Evolutionary conservation across 92 coral and sea anemone species (phyloP).

Genomic region (Pocillopora grandis): DNA sequence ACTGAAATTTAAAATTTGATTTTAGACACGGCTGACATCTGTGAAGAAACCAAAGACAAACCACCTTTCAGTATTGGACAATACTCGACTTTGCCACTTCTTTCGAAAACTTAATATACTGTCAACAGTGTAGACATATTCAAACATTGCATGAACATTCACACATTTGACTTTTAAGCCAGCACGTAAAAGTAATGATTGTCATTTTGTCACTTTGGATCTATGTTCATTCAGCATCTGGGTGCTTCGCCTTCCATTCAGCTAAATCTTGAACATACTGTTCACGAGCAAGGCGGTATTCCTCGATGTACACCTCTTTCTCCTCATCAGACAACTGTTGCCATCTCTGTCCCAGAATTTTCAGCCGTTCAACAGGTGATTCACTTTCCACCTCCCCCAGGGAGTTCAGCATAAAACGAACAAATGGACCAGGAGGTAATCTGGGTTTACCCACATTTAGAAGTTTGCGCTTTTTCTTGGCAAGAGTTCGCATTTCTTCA

Average conservation of each 20-base stretch:
- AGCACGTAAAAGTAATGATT: too few species aligned
- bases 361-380: conserved; percentile 7
- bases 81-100: too few species aligned
- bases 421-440: conserved; percentile 57
- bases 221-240: conserved; percentile 7
- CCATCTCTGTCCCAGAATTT: conserved; percentile 30
- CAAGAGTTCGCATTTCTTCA: conserved; percentile 52
- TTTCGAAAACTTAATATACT: too few species aligned
- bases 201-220: too few species aligned
- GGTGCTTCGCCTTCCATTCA: conserved; percentile 70
- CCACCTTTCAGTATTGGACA: too few species aligned
- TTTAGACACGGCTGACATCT: too few species aligned
- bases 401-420: conserved; percentile 58
- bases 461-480: conserved; percentile 53
- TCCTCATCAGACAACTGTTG: conserved; percentile 7
- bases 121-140: too few species aligned
- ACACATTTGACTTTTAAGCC: too few species aligned
- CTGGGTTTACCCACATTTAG: conserved; percentile 56
- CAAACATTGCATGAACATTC: too few species aligned
- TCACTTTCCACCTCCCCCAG: conserved; percentile 12
- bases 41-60: too few species aligned
- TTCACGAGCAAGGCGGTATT: conserved; percentile 48
- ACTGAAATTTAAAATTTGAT: too few species aligned
- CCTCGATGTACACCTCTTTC: conserved; percentile 38
- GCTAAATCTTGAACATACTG: conserved; percentile 67